Base-by-base conservation (phyloP, 1,140 invertebrate genomes). In the Pachypsylla venusta region DNA sequence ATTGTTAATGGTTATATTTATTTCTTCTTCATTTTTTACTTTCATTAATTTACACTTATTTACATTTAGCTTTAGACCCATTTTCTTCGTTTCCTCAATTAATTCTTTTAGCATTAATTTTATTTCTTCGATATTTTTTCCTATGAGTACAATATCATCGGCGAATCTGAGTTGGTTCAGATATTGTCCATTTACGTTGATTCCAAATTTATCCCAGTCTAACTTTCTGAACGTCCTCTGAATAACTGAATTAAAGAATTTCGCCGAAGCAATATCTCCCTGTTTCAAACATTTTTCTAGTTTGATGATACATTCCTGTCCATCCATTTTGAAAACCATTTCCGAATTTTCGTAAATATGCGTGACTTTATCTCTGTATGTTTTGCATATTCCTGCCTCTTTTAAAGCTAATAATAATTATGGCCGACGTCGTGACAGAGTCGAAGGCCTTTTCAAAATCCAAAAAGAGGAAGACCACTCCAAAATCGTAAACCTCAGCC, bases 161-260 rank as follows among this genome's bases (percentile, higher is more conserved):
- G 68, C 67, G 48, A 71, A 71, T n/a, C 67, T 61, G 57, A 71
- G 61, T 60, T 71, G 62, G 40, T 26, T 65, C 25, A 67, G 59
- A 12, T 61, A 30, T 56, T 67, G 58, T 39, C 66, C 62, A 59
- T 69, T 64, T 25, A 66, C 65, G 24, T 63, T 64, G 12, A 66
- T 63, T 56, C 62, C 67, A 12, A 56, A 56, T 13, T 63, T 35
- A 2, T 56, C 16, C 58, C 60, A 63, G 22, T 63, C 62, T 61
- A 63, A 59, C 27, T 60, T 54, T 22, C 61, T 57, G 16, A 35
- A 35, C 16, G 16, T 16, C 30, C 10, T 35, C 30, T 35, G 30
- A 12, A 35, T 10, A 35, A 35, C 30, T 35, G 30, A 10, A 35
- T 35, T 35, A 16, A 35, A 35, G 10, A 35, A 16, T 35, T 35